Percentiles rank a stretch among this genome's conserved stretches.
Conservation (phyloP, 2,888 invertebrate genomes). For the Lamproptera curius region DNA sequence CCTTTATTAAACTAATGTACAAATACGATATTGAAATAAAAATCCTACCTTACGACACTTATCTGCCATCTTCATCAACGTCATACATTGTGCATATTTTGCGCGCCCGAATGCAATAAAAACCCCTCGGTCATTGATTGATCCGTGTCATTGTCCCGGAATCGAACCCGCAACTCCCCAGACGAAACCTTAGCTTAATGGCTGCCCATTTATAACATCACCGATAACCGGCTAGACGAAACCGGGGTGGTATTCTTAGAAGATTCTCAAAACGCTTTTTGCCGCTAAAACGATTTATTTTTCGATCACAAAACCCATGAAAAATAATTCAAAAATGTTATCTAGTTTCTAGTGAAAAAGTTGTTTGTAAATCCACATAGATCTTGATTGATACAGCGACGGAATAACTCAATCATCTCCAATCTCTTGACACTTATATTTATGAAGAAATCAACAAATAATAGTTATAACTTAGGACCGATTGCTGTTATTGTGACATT, state of each 20-base stretch:
- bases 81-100: slow-evolving; percentile 9
- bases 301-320: slow-evolving; percentile 14
- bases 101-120: slow-evolving; percentile 6
- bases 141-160: slow-evolving; percentile 37
- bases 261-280: slow-evolving; percentile 20
- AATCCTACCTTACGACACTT: not conserved
- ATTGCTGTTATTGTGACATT: too few species aligned
- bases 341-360: too few species aligned
- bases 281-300: slow-evolving; percentile 18
- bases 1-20: too few species aligned
- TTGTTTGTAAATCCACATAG: too few species aligned
- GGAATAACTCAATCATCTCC: too few species aligned
- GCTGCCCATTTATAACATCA: slow-evolving; percentile 35
- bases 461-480: too few species aligned
- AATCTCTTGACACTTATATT: too few species aligned
- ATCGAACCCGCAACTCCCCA: slow-evolving; percentile 8
- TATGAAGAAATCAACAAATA: too few species aligned
- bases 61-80: slow-evolving; percentile 5
- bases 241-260: slow-evolving; percentile 41
- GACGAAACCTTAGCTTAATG: slow-evolving; percentile 32
- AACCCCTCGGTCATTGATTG: slow-evolving; percentile 30
- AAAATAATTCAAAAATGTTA: too few species aligned
- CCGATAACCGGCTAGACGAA: slow-evolving; percentile 23
- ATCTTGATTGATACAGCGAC: too few species aligned
- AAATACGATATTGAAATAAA: slow-evolving; percentile 7